Percentiles rank a stretch among this genome's conserved stretches.
phyloP scores from a whole-genome alignment of 2,888 invertebrate species.

The Sesamia inferens region DNA sequence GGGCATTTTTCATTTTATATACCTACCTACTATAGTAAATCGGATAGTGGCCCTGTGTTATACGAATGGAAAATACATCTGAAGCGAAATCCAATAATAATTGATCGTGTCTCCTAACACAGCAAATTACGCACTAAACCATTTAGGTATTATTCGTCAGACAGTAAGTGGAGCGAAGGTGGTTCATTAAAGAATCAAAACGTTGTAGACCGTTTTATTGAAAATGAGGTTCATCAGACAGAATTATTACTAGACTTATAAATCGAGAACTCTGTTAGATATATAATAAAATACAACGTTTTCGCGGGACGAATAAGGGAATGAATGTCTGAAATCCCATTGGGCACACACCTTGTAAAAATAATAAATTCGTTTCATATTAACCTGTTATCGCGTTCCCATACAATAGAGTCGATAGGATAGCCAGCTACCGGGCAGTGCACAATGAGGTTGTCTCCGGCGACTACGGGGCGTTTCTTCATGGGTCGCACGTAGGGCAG shows the following conservation, averaged over 20 bases:
- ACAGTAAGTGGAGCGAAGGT: neutral
- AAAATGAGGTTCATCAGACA: constrained; percentile 11
- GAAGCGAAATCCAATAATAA: neutral
- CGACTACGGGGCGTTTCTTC: constrained; percentile 98
- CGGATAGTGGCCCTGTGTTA: neutral
- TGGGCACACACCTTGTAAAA: neutral
- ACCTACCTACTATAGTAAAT: neutral
- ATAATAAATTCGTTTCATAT: neutral
- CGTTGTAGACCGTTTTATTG: neutral
- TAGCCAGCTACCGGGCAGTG: constrained; percentile 98
- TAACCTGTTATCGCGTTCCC: constrained; percentile 95
- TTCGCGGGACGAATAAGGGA: neutral
- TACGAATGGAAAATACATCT: constrained; percentile 2
- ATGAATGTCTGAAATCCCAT: neutral
- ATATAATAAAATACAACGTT: neutral
- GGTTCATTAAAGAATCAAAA: neutral
- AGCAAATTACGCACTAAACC: neutral
- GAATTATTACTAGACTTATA: neutral
- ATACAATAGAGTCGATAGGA: constrained; percentile 98
- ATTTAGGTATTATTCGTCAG: neutral
- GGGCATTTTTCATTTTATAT: too few species aligned
- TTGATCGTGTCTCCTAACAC: neutral
- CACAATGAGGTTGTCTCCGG: constrained; percentile 96
- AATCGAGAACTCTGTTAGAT: neutral
- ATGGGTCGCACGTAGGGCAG: constrained; percentile 96